phyloP scores from a whole-genome alignment of 2,888 invertebrate species.

The Lepetodrilus schrolli region DNA sequence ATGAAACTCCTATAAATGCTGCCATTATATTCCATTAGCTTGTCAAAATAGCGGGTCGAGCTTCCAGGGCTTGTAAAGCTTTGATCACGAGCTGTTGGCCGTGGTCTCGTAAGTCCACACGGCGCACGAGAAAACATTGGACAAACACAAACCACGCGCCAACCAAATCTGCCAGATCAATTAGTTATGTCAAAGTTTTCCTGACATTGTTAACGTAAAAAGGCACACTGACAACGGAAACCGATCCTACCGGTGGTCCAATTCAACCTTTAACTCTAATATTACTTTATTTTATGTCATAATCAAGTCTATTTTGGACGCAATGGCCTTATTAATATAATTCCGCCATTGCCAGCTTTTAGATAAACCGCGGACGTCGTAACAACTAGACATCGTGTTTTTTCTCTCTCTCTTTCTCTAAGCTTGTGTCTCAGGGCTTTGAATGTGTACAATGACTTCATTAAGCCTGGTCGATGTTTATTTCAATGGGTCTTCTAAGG shows the following conservation, averaged over 20 bases:
- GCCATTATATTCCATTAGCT: not conserved
- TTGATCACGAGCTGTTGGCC: not conserved
- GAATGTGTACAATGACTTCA: constrained; percentile 6
- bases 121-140: not conserved
- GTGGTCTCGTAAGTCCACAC: not conserved
- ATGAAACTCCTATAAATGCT: not conserved
- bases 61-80: not conserved
- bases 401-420: not conserved
- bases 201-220: not conserved
- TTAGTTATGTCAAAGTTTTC: constrained; percentile 18
- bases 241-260: not conserved
- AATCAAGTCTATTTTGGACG: not conserved
- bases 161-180: not conserved
- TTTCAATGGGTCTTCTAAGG: constrained; percentile 16
- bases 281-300: not conserved
- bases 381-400: too few species aligned
- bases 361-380: too few species aligned
- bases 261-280: not conserved
- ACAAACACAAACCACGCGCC: not conserved
- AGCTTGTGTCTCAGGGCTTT: constrained; percentile 13
- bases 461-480: constrained; percentile 3
- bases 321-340: not conserved
- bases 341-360: too few species aligned
- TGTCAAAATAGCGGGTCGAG: not conserved
- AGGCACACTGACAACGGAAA: not conserved